These are phyloP conservation scores for Falco naumanni DNA, from an alignment of 2,797 vertebrate genomes.

Conservation along the genomic window DNA sequence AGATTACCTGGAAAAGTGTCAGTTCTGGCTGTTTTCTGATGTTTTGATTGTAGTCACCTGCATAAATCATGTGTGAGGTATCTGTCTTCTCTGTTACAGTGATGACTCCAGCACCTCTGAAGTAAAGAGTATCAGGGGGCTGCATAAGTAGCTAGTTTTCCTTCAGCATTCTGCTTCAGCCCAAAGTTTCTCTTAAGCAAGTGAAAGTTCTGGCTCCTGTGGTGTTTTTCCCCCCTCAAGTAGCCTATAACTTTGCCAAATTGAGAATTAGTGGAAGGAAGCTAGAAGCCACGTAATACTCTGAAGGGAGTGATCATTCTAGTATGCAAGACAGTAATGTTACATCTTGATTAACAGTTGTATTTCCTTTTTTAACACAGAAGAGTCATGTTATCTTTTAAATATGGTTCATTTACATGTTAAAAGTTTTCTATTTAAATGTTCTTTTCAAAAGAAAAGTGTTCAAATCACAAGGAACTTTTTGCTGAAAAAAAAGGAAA, in stretches of 20 bases:
- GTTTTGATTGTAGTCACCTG: neutral
- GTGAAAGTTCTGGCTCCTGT: neutral
- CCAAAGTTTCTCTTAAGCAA: neutral
- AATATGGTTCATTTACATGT: neutral
- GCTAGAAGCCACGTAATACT: neutral
- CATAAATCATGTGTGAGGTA: neutral
- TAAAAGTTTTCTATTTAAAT: neutral
- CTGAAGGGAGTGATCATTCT: neutral
- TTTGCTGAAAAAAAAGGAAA: neutral
- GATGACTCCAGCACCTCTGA: neutral
- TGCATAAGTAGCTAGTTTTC: neutral
- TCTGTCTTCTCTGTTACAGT: neutral
- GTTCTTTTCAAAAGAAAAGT: neutral
- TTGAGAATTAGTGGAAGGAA: neutral
- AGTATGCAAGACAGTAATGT: neutral
- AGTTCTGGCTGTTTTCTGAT: neutral
- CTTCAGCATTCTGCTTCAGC: neutral
- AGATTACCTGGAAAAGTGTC: neutral
- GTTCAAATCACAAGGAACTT: neutral
- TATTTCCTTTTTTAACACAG: neutral
- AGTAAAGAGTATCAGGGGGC: neutral
- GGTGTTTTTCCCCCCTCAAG: accelerated
- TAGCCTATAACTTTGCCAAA: neutral
- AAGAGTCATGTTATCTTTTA: neutral
- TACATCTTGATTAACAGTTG: neutral